Evolutionary conservation across 2,888 invertebrate genomes (phyloP).

Genomic region (Pachliopta kotzebuea): DNA sequence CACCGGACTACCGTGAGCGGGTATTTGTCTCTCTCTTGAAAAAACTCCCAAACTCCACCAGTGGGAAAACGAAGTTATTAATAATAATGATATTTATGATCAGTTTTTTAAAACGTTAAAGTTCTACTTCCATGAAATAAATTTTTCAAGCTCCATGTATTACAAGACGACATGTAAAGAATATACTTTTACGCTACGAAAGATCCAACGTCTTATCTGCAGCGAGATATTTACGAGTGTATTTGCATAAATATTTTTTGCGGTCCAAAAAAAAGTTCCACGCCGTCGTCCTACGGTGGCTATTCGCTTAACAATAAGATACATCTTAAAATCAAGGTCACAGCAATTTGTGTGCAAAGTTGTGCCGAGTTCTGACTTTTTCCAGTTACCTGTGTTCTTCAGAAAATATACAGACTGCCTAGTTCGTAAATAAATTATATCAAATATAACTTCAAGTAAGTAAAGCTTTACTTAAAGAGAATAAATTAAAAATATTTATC

Average conservation of each 20-base stretch:
- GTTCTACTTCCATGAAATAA: neutral
- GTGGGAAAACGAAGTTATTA: too few relatives aligned
- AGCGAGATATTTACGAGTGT: neutral
- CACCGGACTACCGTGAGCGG: too few relatives aligned
- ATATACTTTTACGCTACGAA: neutral
- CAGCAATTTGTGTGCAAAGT: constrained; percentile 5
- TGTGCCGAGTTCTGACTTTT: neutral
- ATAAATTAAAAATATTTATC: neutral
- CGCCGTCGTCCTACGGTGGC: neutral
- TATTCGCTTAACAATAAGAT: neutral
- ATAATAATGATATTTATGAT: too few relatives aligned
- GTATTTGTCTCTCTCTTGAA: too few relatives aligned
- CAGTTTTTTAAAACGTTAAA: too few relatives aligned
- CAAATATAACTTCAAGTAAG: neutral
- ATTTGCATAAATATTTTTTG: neutral
- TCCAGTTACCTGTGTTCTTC: neutral
- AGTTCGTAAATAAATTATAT: neutral
- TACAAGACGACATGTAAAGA: neutral
- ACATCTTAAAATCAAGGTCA: neutral
- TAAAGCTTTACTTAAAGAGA: neutral
- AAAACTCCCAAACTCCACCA: too few relatives aligned
- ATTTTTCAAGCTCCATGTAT: neutral
- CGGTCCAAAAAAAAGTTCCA: neutral
- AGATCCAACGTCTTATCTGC: neutral
- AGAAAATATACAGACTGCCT: neutral